Conservation (phyloP, 2,888 invertebrate genomes). For the Megalurothrips usitatus region DNA sequence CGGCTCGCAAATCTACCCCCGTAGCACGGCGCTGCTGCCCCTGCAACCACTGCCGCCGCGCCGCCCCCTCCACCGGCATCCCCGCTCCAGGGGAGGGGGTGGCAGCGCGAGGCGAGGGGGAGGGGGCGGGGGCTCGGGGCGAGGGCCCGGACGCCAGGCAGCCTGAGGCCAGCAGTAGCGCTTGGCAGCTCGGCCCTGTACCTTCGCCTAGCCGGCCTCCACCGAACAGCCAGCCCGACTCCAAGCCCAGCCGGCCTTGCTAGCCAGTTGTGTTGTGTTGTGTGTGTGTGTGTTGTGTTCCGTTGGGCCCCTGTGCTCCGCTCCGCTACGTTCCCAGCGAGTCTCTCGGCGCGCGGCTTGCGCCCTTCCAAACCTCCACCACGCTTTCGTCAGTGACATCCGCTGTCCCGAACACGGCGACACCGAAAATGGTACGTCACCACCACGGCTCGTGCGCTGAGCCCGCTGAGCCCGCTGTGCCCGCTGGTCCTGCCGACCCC, state of each 20-base stretch:
- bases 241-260: slow-evolving; percentile 30
- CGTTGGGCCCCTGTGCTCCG: background rate
- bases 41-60: slow-evolving; percentile 12
- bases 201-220: slow-evolving; percentile 33
- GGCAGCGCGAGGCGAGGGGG: slow-evolving; percentile 34
- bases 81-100: slow-evolving; percentile 37
- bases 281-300: slow-evolving; percentile 38
- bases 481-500: background rate
- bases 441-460: background rate
- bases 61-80: slow-evolving; percentile 31
- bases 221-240: slow-evolving; percentile 31
- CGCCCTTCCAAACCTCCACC: background rate
- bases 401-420: slow-evolving; percentile 4
- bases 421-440: slow-evolving; percentile 11
- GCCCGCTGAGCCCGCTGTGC: background rate
- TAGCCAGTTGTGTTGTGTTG: slow-evolving; percentile 39
- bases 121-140: slow-evolving; percentile 40
- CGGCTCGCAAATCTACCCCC: slow-evolving; percentile 29
- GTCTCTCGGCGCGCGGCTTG: background rate
- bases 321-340: background rate
- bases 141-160: slow-evolving; percentile 58
- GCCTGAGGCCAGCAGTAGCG: slow-evolving; percentile 47
- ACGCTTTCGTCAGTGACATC: slow-evolving; percentile 12
- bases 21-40: slow-evolving; percentile 31
- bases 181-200: slow-evolving; percentile 27